phyloP scores from a whole-genome alignment of 1,140 invertebrate genomes.

The Drosophila nikananu region DNA sequence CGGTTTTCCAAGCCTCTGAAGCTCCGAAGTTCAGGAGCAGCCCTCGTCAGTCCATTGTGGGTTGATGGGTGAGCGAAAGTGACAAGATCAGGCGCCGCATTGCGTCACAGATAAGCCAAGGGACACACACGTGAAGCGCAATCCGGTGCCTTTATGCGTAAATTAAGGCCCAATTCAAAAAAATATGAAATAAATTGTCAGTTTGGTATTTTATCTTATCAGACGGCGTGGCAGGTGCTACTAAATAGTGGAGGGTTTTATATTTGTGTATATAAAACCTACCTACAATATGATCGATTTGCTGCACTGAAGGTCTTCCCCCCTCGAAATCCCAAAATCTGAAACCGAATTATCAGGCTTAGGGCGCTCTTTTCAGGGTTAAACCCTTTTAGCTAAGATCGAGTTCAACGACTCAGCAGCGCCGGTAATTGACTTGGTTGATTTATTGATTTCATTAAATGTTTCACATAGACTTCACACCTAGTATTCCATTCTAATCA shows the following conservation, averaged over 20 bases:
- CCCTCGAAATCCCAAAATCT: slow-evolving; percentile 15
- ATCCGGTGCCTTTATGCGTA: slow-evolving; percentile 24
- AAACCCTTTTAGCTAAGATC: slow-evolving; percentile 27
- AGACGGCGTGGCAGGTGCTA: background rate
- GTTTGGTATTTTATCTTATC: slow-evolving; percentile 75
- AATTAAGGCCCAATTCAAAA: slow-evolving; percentile 29
- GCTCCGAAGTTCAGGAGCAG: slow-evolving; percentile 76
- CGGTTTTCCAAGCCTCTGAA: slow-evolving; percentile 53
- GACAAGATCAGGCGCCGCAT: slow-evolving; percentile 56
- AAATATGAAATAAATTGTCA: slow-evolving; percentile 51
- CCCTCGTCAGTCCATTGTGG: slow-evolving; percentile 33
- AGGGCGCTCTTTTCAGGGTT: slow-evolving; percentile 47
- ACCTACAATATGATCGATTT: slow-evolving; percentile 62
- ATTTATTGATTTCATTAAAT: slow-evolving; percentile 45
- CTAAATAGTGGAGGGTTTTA: slow-evolving; percentile 19
- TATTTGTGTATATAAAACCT: background rate
- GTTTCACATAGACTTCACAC: slow-evolving; percentile 8
- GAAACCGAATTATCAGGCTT: slow-evolving; percentile 26
- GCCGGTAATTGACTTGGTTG: slow-evolving; percentile 46
- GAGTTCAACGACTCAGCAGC: slow-evolving; percentile 56
- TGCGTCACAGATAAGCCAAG: slow-evolving; percentile 33
- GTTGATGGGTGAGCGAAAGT: slow-evolving; percentile 68
- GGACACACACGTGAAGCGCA: slow-evolving; percentile 7
- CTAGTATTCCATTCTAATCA: slow-evolving; percentile 57
- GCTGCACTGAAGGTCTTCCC: slow-evolving; percentile 58